Base-by-base conservation (phyloP, 2,888 invertebrate genomes). In the Agrochola circellaris region DNA sequence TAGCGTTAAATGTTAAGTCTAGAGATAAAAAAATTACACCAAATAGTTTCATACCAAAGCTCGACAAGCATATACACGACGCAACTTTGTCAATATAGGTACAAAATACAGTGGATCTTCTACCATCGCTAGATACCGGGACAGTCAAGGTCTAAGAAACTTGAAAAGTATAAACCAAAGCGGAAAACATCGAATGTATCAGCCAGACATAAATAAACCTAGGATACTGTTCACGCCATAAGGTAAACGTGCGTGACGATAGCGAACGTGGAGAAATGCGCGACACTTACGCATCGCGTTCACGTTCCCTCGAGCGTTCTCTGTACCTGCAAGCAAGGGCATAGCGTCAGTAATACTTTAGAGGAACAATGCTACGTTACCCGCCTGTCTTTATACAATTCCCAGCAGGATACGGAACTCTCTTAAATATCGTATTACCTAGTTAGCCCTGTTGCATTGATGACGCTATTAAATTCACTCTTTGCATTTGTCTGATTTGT, bases 231-330 rank as follows among this genome's bases (percentile, higher is more conserved):
- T 56, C 83, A 86, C 83, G 83, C 61, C 38, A 48, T 23, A 76
- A 71, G 73, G 71, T 85, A 71, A 85, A 77, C 70, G 83, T 82
- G 86, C 83, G 83, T 82, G 83, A 60, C 13, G 26, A 3, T 77
- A 85, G 83, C 83, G 82, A 75, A 73, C 77, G 73, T 82, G 82
- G 77, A 77, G 68, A 75, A 87, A 76, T 87, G 67, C 84, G 85
- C 85, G 89, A 91, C 91, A 95, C 97, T 97, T 97, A 97, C 97
- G 97, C 96, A 91, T 97, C 97, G 89, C 97, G 95, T 85, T 97
- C 98, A 75, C 98, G 97, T 84, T 98, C 98, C 85, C 98, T 97
- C 78, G 98, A 98, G 88, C 98, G 96, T 92, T 98, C 98, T 82
- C 98, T 97, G 91, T 98, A 97, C 91, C 98, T 97, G 94, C 95